A percentile compares a stretch with the other conserved stretches of the same genome.
Evolutionary conservation across 2,888 invertebrate genomes (phyloP).

Genomic region (Gnatocerus cornutus): DNA sequence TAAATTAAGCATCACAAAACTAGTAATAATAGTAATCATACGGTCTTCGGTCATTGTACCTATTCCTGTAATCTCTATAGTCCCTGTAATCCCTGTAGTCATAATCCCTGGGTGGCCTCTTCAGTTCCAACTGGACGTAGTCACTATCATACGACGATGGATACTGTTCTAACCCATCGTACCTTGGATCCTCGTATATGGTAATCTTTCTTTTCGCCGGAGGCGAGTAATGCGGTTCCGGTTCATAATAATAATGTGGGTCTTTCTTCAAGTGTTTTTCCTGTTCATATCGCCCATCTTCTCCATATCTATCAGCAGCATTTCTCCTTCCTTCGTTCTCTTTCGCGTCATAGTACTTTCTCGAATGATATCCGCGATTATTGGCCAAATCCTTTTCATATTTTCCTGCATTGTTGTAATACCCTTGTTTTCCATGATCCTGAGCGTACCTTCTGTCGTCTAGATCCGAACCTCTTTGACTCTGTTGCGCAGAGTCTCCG

Average conservation of each 20-base stretch:
- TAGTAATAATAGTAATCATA: slow-evolving; percentile 57
- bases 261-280: slow-evolving; percentile 55
- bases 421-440: slow-evolving; percentile 62
- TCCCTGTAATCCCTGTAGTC: slow-evolving; percentile 39
- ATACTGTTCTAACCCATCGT: slow-evolving; percentile 51
- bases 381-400: slow-evolving; percentile 63
- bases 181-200: slow-evolving; percentile 68
- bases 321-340: slow-evolving; percentile 58
- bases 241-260: slow-evolving; percentile 45
- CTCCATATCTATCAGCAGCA: slow-evolving; percentile 56
- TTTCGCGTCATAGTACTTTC: slow-evolving; percentile 63
- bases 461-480: slow-evolving; percentile 60
- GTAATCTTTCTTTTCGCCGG: slow-evolving; percentile 64
- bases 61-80: slow-evolving; percentile 36
- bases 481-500: slow-evolving; percentile 60
- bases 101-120: slow-evolving; percentile 52
- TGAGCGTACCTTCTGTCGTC: slow-evolving; percentile 61
- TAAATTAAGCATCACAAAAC: slow-evolving; percentile 11
- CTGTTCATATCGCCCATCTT: slow-evolving; percentile 55
- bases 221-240: slow-evolving; percentile 20
- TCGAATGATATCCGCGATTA: slow-evolving; percentile 62
- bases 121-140: slow-evolving; percentile 60
- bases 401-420: slow-evolving; percentile 64
- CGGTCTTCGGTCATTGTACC: slow-evolving; percentile 52
- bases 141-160: slow-evolving; percentile 55